These are phyloP conservation scores for Euphydryas editha DNA, from an alignment of 2,888 invertebrate genomes.

Conservation along the genomic window DNA sequence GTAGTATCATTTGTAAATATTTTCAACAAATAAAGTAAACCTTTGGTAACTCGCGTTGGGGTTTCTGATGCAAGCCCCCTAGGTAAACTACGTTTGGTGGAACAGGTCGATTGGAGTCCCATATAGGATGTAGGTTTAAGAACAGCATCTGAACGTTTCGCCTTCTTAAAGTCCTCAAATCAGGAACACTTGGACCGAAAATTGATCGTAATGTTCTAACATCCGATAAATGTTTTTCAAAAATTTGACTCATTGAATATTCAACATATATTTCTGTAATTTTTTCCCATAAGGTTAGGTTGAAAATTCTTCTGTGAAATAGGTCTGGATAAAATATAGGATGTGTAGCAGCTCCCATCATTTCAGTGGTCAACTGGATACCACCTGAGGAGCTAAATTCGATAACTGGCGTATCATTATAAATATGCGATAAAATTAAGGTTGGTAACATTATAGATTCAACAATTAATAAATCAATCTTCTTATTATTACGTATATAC, in stretches of 20 bases:
- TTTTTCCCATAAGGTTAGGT: slow-evolving; percentile 43
- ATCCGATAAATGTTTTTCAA: slow-evolving; percentile 17
- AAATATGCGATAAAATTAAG: slow-evolving; percentile 46
- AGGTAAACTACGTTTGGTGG: too few relatives aligned
- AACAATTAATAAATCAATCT: slow-evolving; percentile 52
- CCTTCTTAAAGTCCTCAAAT: slow-evolving; percentile 12
- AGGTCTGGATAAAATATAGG: slow-evolving; percentile 46
- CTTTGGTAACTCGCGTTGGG: too few relatives aligned
- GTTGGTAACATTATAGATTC: slow-evolving; percentile 46
- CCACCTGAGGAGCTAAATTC: slow-evolving; percentile 50
- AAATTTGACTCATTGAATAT: slow-evolving; percentile 11
- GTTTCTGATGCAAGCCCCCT: too few relatives aligned
- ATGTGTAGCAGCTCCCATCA: slow-evolving; percentile 49
- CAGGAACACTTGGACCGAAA: slow-evolving; percentile 44
- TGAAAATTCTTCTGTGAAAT: slow-evolving; percentile 37
- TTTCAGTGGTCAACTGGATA: slow-evolving; percentile 37
- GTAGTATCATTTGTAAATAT: too few relatives aligned
- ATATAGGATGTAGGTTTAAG: too few relatives aligned
- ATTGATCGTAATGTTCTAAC: slow-evolving; percentile 37
- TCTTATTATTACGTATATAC: slow-evolving; percentile 24
- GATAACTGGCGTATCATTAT: slow-evolving; percentile 49
- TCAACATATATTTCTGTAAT: slow-evolving; percentile 29
- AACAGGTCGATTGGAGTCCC: too few relatives aligned
- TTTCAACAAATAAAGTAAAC: too few relatives aligned
- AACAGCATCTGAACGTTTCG: too few relatives aligned